Percentiles rank a stretch among this genome's conserved stretches.
Conservation (phyloP, 1,140 invertebrate genomes). For the Drosophila parabipectinata region DNA sequence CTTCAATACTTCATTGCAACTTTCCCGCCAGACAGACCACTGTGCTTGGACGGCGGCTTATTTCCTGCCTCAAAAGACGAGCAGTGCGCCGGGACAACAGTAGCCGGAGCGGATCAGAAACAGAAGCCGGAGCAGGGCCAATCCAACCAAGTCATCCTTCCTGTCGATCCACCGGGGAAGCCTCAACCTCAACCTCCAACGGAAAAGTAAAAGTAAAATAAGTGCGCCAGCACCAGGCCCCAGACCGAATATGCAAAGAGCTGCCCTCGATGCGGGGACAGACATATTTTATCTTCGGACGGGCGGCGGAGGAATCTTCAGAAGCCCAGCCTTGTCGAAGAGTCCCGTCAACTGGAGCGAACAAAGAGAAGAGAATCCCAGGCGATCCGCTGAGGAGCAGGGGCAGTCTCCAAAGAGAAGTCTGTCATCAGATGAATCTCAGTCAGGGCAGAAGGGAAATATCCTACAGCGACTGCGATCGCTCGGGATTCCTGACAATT, state of each 20-base stretch:
- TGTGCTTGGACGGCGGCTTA: conserved; percentile 31
- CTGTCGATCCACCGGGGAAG: conserved; percentile 30
- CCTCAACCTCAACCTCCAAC: conserved; percentile 26
- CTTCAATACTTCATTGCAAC: too few relatives aligned
- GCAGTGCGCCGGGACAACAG: conserved; percentile 17
- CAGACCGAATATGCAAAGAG: conserved; percentile 51
- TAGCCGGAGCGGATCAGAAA: conserved; percentile 38
- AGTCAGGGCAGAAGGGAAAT: conserved; percentile 41
- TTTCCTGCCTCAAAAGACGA: conserved; percentile 26
- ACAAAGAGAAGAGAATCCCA: conserved; percentile 18
- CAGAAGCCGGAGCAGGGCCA: conserved; percentile 33
- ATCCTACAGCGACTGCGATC: conserved; percentile 34
- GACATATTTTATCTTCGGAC: conserved; percentile 77
- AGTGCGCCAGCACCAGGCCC: conserved; percentile 36
- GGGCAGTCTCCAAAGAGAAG: conserved; percentile 6
- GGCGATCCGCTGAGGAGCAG: neutral
- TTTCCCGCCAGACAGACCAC: neutral
- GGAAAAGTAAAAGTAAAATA: conserved; percentile 78
- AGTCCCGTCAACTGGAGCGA: conserved; percentile 55
- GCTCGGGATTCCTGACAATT: conserved; percentile 47
- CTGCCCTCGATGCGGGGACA: conserved; percentile 22
- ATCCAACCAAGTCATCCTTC: conserved; percentile 15
- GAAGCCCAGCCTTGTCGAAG: conserved; percentile 45
- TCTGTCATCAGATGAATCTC: conserved; percentile 56
- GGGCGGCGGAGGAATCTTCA: conserved; percentile 73